Conservation (phyloP, 2,888 invertebrate genomes). For the Camptogramma bilineatum region DNA sequence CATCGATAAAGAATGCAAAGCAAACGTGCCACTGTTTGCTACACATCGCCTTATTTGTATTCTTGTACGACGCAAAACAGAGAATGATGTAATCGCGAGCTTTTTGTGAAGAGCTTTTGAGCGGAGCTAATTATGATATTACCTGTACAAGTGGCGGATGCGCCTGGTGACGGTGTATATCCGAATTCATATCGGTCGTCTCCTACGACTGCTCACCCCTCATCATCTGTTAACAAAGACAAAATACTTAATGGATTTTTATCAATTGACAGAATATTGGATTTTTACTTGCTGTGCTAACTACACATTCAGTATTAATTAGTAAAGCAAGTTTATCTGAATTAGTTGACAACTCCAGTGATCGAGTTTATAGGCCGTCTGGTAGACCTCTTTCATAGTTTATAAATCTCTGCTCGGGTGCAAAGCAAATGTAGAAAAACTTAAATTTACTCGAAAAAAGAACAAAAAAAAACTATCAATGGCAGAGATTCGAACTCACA, state of each 20-base stretch:
- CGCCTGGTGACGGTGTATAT: conserved; percentile 83
- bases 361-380: too few relatives aligned
- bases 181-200: conserved; percentile 81
- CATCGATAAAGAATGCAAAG: conserved; percentile 63
- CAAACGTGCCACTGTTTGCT: conserved; percentile 57
- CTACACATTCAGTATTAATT: too few relatives aligned
- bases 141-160: conserved; percentile 83
- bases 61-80: conserved; percentile 46
- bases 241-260: not conserved
- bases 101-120: conserved; percentile 34
- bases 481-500: too few relatives aligned
- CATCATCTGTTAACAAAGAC: conserved; percentile 73
- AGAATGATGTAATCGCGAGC: conserved; percentile 42
- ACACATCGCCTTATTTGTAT: conserved; percentile 56
- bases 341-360: too few relatives aligned
- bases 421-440: too few relatives aligned
- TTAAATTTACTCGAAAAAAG: too few relatives aligned
- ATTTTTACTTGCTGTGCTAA: not conserved
- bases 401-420: too few relatives aligned
- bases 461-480: too few relatives aligned
- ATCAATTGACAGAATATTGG: not conserved
- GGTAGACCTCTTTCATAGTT: too few relatives aligned
- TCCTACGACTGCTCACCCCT: conserved; percentile 73
- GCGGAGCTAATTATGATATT: conserved; percentile 36
- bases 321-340: too few relatives aligned